Conservation (phyloP, 2,888 invertebrate species). For the Thysanoteuthis rhombus region DNA sequence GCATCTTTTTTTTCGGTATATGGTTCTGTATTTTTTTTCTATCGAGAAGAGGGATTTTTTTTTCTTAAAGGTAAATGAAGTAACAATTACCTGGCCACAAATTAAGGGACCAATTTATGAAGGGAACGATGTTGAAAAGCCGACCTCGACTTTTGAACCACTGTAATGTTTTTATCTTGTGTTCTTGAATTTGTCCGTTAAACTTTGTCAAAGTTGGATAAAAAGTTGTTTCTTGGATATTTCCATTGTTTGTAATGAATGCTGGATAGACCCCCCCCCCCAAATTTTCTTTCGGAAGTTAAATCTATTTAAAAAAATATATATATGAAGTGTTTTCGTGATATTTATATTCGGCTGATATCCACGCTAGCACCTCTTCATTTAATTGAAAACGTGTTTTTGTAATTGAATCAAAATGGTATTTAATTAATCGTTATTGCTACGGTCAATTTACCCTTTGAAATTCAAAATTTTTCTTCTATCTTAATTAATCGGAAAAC, state of each 20-base stretch:
- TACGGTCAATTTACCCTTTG: no score
- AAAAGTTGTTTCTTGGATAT: not conserved
- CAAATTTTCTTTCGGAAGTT: not conserved
- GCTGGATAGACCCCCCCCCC: not conserved
- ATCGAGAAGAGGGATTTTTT: no score
- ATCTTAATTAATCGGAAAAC: no score
- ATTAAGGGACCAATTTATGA: not conserved
- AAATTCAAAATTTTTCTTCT: no score
- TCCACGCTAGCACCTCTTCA: no score
- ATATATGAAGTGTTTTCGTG: no score
- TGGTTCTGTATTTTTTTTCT: not conserved
- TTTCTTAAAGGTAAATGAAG: not conserved
- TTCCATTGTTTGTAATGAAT: not conserved
- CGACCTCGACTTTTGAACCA: not conserved
- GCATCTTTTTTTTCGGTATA: not conserved
- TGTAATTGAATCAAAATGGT: no score
- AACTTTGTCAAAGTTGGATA: not conserved
- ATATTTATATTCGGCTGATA: no score
- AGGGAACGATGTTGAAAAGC: not conserved
- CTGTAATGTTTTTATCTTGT: no score
- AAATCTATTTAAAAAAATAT: no score
- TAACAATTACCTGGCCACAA: not conserved
- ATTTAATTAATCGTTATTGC: no score
- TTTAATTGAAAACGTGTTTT: no score
- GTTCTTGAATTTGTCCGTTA: not conserved